Percentiles rank a stretch among this genome's conserved stretches.
Evolutionary conservation across 2,888 invertebrate genomes (phyloP).

Genomic region (Andrena camellia): DNA sequence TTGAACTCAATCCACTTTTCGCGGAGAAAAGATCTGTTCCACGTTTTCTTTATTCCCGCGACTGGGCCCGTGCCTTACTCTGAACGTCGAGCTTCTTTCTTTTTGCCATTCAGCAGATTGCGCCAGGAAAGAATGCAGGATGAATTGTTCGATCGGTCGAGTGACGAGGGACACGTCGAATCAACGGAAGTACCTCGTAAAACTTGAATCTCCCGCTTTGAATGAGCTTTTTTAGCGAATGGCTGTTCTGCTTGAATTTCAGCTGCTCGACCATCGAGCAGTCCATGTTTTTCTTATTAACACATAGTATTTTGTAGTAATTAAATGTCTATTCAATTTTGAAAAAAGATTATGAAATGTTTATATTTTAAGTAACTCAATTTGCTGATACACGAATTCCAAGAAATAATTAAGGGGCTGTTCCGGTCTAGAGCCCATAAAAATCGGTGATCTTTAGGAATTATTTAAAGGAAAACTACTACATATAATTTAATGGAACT

Average conservation of each 20-base stretch:
- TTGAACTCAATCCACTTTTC: conserved; percentile 17
- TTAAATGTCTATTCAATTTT: too few species aligned
- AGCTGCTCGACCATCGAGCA: neutral
- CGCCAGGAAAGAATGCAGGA: neutral
- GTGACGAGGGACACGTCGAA: conserved; percentile 18
- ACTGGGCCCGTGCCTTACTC: neutral
- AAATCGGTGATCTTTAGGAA: too few species aligned
- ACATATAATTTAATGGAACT: too few species aligned
- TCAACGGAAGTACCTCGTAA: conserved; percentile 13
- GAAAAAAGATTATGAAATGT: too few species aligned
- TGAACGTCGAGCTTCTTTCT: conserved; percentile 4
- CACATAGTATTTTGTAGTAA: neutral
- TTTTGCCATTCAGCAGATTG: conserved; percentile 32
- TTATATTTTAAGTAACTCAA: too few species aligned
- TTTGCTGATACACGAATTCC: too few species aligned
- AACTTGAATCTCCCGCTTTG: conserved; percentile 18
- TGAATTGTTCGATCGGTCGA: conserved; percentile 31
- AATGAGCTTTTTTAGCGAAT: neutral
- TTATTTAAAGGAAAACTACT: too few species aligned
- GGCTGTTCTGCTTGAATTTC: neutral
- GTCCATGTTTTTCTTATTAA: neutral
- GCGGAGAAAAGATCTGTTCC: conserved; percentile 20
- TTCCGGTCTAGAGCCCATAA: too few species aligned
- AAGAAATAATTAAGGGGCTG: too few species aligned
- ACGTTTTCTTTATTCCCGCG: conserved; percentile 28